Evolutionary conservation across 2,888 invertebrate species (phyloP).

Genomic region (Hypena proboscidalis): DNA sequence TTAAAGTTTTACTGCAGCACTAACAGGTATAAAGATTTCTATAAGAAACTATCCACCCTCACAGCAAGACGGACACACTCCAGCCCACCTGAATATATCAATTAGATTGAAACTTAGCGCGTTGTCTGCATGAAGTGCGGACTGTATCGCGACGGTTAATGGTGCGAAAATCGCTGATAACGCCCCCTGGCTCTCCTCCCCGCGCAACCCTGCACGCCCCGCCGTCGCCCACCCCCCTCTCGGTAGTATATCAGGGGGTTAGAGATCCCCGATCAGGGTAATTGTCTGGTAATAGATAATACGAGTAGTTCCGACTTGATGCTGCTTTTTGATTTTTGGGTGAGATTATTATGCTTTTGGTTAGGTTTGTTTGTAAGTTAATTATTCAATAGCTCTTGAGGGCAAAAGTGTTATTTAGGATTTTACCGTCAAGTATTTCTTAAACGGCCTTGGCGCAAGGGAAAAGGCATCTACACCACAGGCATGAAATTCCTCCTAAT

Average conservation of each 20-base stretch:
- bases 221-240: slow-evolving; percentile 29
- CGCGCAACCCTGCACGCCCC: slow-evolving; percentile 18
- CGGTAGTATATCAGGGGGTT: slow-evolving; percentile 57
- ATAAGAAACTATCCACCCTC: not conserved
- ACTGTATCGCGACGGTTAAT: slow-evolving; percentile 81
- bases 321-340: slow-evolving; percentile 37
- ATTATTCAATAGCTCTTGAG: too few relatives aligned
- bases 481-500: too few relatives aligned
- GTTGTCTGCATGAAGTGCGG: slow-evolving; percentile 74
- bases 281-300: slow-evolving; percentile 76
- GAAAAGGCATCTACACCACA: too few relatives aligned
- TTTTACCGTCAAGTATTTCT: too few relatives aligned
- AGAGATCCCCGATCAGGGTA: slow-evolving; percentile 71
- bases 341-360: not conserved
- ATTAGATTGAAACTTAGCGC: slow-evolving; percentile 62
- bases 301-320: slow-evolving; percentile 32
- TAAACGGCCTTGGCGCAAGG: too few relatives aligned
- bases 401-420: too few relatives aligned
- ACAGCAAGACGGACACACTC: slow-evolving; percentile 25
- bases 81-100: slow-evolving; percentile 59
- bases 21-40: too few relatives aligned
- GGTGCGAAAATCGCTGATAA: slow-evolving; percentile 76
- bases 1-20: too few relatives aligned
- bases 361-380: too few relatives aligned
- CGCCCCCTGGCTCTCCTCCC: slow-evolving; percentile 38